Base-by-base conservation (phyloP, 2,888 invertebrate species). In the Notodonta dromedarius region DNA sequence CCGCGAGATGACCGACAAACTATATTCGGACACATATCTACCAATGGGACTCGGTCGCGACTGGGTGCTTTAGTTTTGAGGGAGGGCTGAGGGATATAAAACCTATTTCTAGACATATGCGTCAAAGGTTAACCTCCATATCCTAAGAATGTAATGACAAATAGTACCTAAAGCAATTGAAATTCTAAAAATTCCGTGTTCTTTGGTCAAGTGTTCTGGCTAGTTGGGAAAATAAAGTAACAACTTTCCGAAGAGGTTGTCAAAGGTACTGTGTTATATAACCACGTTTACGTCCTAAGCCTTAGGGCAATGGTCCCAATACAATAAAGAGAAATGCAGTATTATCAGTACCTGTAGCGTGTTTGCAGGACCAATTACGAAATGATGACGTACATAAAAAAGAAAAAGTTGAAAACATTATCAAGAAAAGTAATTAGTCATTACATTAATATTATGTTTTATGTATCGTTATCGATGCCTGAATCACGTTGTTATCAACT, bases 1-100 rank as follows among this genome's bases (percentile, higher is more conserved):
- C 71, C 64, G 58, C 46, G 73, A 62, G 66, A 61, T 73, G 75
- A 71, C 69, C 74, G 71, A 74, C 71, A 71, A 62, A 67, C 71
- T 73, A 71, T 73, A 70, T 70, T 66, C 59, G 71, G 44, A 44
- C 44, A 13, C 44, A 44, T 44, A 12, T 44, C 44, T 44, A 44
- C 44, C 44, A 44, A 71, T 73, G 65, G 67, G 62, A 57, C 62
- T 53, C 61, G 56, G 50, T 57, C 48, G 44, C 57, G 67, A 69
- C 71, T 69, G 66, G 67, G 68, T 66, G 4, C 53, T 72, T 65
- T n/a, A 57, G 6, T 59, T 67, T 32, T 53, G 62, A 71, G 63
- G 69, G 40, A 39, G 44, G 12, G 12, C 13, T 12, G 44, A 44
- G 44, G 24, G 24, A 24, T 24, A 24, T 24, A 24, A 24, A 24